Evolutionary conservation across 2,888 invertebrate genomes (phyloP), one percentile per base, ranked within the genome.

Genomic region (Syrista parreyssii): DNA sequence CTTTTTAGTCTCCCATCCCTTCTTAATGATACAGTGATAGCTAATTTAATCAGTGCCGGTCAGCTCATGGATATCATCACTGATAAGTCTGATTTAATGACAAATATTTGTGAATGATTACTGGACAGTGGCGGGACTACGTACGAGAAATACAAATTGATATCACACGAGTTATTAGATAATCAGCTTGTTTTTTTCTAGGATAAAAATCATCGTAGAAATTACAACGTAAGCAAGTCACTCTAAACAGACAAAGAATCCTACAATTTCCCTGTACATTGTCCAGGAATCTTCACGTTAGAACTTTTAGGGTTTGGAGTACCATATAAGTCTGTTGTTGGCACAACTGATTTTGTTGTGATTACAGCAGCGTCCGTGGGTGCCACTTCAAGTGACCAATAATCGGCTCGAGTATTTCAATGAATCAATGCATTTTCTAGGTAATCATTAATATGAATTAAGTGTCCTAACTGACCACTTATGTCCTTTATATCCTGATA

Each of bases 261-360:
- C 12, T 33, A 31, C 71, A 71, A 3, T 31, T 71, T 1, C 9
- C 31, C 6, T 3, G 11, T 32, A 34, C 34, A 15, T 9, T 55
- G 55, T 55, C 74, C 74, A 74, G 74, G 35, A 34, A 74, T 74
- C 74, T 34, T 74, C 23, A 30, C 35, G 36, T 23, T 32, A 33
- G 33, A 74, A 74, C 23, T 71, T 71, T 71, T 34, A 74, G 36
- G 74, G 33, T 74, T 74, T 36, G 75, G 72, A 72, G 68, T 75
- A 78, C 32, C 68, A 35, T 78, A 76, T 71, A 82, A 86, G 84
- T 88, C 86, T 89, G 89, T 91, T 89, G 89, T 91, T 88, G 90
- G 91, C 91, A 91, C 91, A 91, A 89, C 91, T 91, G 87, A 91
- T 91, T 91, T 91, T 91, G 91, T 91, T 91, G 91, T 91, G 90